phyloP scores from a whole-genome alignment of 2,888 invertebrate genomes.

The Drosophila pseudotalamancana region DNA sequence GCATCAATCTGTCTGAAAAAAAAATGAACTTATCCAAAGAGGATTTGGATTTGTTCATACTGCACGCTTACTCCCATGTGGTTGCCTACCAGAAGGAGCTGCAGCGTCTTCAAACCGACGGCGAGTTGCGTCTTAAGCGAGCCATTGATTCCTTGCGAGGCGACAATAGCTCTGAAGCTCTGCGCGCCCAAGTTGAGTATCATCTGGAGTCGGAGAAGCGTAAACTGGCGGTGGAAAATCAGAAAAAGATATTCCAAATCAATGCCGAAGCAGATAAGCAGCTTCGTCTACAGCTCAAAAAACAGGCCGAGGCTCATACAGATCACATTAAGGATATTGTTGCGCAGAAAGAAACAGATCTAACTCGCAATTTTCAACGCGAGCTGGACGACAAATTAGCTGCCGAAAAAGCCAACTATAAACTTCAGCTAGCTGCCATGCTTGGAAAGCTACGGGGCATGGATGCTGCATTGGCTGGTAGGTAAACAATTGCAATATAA shows the following conservation, averaged over 20 bases:
- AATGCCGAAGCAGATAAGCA: constrained; percentile 89
- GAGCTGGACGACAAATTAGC: constrained; percentile 89
- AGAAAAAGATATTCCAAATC: constrained; percentile 88
- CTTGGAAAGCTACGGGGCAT: constrained; percentile 91
- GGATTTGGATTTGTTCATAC: constrained; percentile 90
- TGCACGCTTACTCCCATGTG: constrained; percentile 91
- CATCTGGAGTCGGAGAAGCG: constrained; percentile 89
- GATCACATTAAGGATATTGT: constrained; percentile 92
- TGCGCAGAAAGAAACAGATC: constrained; percentile 85
- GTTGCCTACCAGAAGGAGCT: constrained; percentile 91
- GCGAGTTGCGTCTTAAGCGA: constrained; percentile 87
- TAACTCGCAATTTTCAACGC: constrained; percentile 85
- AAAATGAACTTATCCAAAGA: constrained; percentile 87
- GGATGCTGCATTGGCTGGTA: constrained; percentile 90
- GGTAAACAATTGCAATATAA: constrained; percentile 57
- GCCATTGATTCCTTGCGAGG: constrained; percentile 87
- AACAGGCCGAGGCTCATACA: constrained; percentile 93
- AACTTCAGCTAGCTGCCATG: constrained; percentile 89
- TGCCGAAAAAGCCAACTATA: constrained; percentile 88
- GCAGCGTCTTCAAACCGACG: constrained; percentile 88
- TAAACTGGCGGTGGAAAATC: constrained; percentile 88
- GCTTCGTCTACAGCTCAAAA: constrained; percentile 90
- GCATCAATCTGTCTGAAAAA: constrained; percentile 88
- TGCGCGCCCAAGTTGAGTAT: constrained; percentile 87
- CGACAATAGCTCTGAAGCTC: constrained; percentile 86